These are phyloP conservation scores for Choloepus hoffmanni DNA, from an alignment of 2,113 vertebrate species.

Conservation along the genomic window DNA sequence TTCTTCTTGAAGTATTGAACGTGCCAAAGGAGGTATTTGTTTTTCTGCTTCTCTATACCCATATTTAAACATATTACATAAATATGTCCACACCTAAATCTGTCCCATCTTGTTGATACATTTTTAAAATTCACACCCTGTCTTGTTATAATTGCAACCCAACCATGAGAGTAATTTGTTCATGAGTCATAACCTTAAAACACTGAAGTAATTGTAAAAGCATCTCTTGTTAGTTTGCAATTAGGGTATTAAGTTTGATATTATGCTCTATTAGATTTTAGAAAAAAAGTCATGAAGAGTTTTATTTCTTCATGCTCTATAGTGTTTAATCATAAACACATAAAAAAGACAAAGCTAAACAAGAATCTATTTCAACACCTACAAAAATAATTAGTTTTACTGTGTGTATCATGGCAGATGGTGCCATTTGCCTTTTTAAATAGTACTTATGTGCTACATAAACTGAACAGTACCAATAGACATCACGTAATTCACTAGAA, in stretches of 20 bases:
- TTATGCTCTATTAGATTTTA: conserved; percentile 68
- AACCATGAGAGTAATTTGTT: conserved; percentile 84
- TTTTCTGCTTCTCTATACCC: conserved; percentile 62
- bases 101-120: conserved; percentile 86
- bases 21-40: conserved; percentile 64
- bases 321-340: conserved; percentile 59
- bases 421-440: not conserved
- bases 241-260: conserved; percentile 79
- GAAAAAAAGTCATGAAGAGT: conserved; percentile 57
- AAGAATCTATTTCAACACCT: conserved; percentile 59
- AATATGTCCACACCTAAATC: conserved; percentile 86
- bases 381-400: conserved; percentile 64
- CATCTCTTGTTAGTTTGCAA: conserved; percentile 76
- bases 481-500: not conserved
- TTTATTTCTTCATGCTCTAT: conserved; percentile 67
- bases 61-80: conserved; percentile 83
- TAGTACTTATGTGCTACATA: not conserved
- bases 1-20: conserved; percentile 71
- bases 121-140: conserved; percentile 86
- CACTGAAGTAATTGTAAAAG: conserved; percentile 82
- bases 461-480: not conserved
- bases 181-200: conserved; percentile 86
- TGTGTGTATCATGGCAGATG: not conserved
- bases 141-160: conserved; percentile 82
- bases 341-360: conserved; percentile 70